Percentiles rank a stretch among this genome's conserved stretches.
phyloP scores from a whole-genome alignment of 2,797 vertebrate genomes.

The Toxotes lorentzi region DNA sequence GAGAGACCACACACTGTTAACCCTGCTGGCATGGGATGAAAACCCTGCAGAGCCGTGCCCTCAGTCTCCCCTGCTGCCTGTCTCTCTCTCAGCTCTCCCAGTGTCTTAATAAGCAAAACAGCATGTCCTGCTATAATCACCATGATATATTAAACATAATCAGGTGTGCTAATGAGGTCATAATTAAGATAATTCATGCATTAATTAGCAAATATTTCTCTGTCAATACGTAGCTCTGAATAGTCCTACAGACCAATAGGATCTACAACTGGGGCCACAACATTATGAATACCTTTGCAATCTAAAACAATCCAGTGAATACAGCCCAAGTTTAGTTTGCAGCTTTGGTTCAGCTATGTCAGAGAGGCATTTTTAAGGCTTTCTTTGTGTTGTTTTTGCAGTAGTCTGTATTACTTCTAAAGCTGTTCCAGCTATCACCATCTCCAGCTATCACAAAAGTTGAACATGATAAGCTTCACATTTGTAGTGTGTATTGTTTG shows the following conservation, averaged over 20 bases:
- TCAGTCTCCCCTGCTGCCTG: constrained; percentile 45
- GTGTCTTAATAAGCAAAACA: constrained; percentile 60
- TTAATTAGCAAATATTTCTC: constrained; percentile 68
- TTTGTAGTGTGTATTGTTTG: background rate
- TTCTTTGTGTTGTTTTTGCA: background rate
- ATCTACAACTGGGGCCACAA: constrained; percentile 1
- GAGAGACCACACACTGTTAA: constrained; percentile 55
- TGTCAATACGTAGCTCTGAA: constrained; percentile 32
- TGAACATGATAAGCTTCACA: background rate
- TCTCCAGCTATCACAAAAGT: constrained; percentile 1
- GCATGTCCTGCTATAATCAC: constrained; percentile 67
- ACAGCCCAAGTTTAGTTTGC: background rate
- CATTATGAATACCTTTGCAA: background rate
- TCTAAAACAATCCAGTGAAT: background rate
- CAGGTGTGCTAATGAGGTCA: constrained; percentile 64
- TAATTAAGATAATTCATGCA: constrained; percentile 65
- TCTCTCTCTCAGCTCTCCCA: constrained; percentile 46
- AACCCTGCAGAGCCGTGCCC: constrained; percentile 57
- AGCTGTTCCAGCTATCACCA: background rate
- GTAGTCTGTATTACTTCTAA: background rate
- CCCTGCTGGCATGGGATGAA: constrained; percentile 51
- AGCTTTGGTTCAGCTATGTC: background rate
- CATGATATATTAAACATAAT: constrained; percentile 67
- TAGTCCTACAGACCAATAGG: constrained; percentile 7
- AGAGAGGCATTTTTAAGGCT: background rate